phyloP scores from a whole-genome alignment of 2,888 invertebrate genomes.

The Euclidia mi region DNA sequence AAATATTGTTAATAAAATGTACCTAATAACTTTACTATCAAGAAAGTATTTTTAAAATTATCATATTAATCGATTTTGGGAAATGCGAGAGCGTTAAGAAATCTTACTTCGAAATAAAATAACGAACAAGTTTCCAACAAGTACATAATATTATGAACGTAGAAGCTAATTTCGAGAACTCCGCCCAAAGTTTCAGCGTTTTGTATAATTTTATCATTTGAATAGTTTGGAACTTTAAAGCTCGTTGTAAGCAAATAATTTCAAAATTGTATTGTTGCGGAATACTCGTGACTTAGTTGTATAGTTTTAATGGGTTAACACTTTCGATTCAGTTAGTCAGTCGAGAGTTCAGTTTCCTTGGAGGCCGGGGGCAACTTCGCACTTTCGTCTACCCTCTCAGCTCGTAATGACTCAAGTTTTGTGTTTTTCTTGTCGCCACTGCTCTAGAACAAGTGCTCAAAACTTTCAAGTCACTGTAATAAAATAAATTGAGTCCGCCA shows the following conservation, averaged over 20 bases:
- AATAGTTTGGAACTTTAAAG: slow-evolving; percentile 6
- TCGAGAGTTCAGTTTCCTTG: slow-evolving; percentile 62
- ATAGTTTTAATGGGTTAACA: slow-evolving; percentile 62
- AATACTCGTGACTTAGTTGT: slow-evolving; percentile 21
- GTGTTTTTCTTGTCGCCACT: slow-evolving; percentile 77
- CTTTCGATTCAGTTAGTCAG: slow-evolving; percentile 67
- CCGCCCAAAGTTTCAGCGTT: slow-evolving; percentile 28
- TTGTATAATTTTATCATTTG: slow-evolving; percentile 36
- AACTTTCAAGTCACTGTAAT: slow-evolving; percentile 24
- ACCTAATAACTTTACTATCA: neutral
- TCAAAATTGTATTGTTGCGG: slow-evolving; percentile 9
- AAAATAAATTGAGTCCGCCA: slow-evolving; percentile 21
- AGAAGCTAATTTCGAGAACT: slow-evolving; percentile 39
- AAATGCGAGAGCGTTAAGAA: slow-evolving; percentile 30
- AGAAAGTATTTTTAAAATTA: neutral
- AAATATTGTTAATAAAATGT: too few relatives aligned
- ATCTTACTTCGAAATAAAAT: slow-evolving; percentile 22
- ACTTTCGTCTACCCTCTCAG: slow-evolving; percentile 66
- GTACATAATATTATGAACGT: slow-evolving; percentile 27
- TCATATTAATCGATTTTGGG: slow-evolving; percentile 10
- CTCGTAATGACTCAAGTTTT: slow-evolving; percentile 80
- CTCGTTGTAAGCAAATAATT: slow-evolving; percentile 8
- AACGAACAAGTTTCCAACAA: slow-evolving; percentile 34
- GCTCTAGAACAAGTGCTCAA: slow-evolving; percentile 61
- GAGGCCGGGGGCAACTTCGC: slow-evolving; percentile 77